Conservation (phyloP, 2,113 vertebrate genomes). For the Myrmecophaga tridactyla region DNA sequence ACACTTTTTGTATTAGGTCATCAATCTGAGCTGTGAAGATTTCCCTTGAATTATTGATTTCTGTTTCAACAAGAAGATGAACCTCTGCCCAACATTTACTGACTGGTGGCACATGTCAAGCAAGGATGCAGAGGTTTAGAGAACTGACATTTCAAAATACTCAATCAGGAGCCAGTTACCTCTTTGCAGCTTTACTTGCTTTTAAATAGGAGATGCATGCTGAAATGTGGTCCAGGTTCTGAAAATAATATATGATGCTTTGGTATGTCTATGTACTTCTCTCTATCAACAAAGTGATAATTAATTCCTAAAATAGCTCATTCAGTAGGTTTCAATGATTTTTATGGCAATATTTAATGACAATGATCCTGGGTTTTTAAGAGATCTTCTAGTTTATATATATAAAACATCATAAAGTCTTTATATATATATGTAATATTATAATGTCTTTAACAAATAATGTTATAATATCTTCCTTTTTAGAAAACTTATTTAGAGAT, state of each 20-base stretch:
- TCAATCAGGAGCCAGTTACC: conserved; percentile 17
- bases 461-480: conserved; percentile 22
- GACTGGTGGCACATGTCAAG: conserved; percentile 34
- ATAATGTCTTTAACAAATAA: background rate
- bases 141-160: conserved; percentile 15
- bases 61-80: conserved; percentile 41
- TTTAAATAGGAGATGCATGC: background rate
- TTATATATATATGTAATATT: background rate
- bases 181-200: background rate
- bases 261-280: background rate
- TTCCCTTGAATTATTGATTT: conserved; percentile 46
- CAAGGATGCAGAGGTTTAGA: background rate
- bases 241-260: conserved; percentile 39
- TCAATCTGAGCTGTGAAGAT: conserved; percentile 56
- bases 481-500: background rate
- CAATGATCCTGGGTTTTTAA: conserved; percentile 14
- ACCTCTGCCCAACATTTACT: background rate
- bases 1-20: background rate
- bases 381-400: background rate
- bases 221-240: conserved; percentile 27
- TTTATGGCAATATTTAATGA: background rate
- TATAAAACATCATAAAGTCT: background rate
- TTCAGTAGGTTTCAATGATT: background rate
- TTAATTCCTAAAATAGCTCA: conserved; percentile 26
- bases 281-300: conserved; percentile 5